Evolutionary conservation across 1,140 invertebrate genomes (phyloP).

Genomic region (Glossosoma conforme): DNA sequence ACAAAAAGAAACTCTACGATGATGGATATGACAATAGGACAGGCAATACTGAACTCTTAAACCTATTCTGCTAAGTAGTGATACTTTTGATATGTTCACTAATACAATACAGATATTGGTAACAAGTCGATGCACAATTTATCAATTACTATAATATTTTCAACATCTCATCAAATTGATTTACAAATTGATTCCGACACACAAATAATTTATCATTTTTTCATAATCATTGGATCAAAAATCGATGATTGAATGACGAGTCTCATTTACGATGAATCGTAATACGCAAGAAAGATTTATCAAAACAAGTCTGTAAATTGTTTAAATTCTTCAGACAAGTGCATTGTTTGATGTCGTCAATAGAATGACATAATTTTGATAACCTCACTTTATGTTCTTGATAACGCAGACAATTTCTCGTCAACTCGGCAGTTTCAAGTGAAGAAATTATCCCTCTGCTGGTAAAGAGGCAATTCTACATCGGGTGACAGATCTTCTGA

Average conservation of each 20-base stretch:
- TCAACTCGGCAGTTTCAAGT: conserved; percentile 50
- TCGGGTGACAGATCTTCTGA: conserved; percentile 60
- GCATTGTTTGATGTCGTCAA: background rate
- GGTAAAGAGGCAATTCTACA: conserved; percentile 68
- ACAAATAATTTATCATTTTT: too few relatives aligned
- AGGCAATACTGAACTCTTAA: too few relatives aligned
- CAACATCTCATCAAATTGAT: too few relatives aligned
- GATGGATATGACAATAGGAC: too few relatives aligned
- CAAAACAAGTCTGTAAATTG: background rate
- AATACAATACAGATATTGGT: too few relatives aligned
- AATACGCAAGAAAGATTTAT: too few relatives aligned
- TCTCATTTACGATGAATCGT: background rate
- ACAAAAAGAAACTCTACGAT: too few relatives aligned
- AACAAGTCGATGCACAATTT: too few relatives aligned
- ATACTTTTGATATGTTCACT: background rate
- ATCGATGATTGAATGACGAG: background rate
- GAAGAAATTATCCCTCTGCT: conserved; percentile 80
- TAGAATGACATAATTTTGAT: background rate
- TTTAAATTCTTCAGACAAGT: background rate
- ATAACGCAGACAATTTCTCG: background rate
- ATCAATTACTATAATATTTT: too few relatives aligned
- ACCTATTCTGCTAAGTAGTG: too few relatives aligned
- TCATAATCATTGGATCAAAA: too few relatives aligned
- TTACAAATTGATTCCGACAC: too few relatives aligned
- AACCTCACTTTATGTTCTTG: background rate